Conservation (phyloP, 2,888 invertebrate genomes). For the Serrognathus titanus region DNA sequence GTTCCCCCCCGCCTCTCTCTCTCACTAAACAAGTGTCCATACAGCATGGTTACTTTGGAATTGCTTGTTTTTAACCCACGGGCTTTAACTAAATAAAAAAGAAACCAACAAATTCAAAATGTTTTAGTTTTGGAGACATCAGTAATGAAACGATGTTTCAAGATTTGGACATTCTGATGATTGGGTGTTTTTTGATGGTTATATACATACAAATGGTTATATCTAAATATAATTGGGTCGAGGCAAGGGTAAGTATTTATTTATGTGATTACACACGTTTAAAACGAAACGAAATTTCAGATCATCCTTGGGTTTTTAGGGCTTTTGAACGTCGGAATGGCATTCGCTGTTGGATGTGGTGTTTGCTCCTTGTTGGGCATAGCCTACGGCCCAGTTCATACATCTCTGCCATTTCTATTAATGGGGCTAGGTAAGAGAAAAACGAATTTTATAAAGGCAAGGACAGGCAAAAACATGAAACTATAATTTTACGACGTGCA, state of each 20-base stretch:
- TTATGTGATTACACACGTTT: background rate
- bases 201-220: slow-evolving; percentile 70
- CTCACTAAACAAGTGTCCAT: too few species aligned
- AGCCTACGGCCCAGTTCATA: slow-evolving; percentile 78
- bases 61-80: too few species aligned
- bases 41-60: too few species aligned
- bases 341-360: slow-evolving; percentile 68
- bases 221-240: slow-evolving; percentile 71
- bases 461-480: too few species aligned
- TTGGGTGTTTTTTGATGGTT: slow-evolving; percentile 70
- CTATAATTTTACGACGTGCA: too few species aligned
- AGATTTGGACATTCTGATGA: slow-evolving; percentile 65
- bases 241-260: slow-evolving; percentile 58
- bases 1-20: too few species aligned
- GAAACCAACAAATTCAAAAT: background rate
- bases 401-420: slow-evolving; percentile 75
- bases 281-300: slow-evolving; percentile 38
- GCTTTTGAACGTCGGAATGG: slow-evolving; percentile 67
- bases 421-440: slow-evolving; percentile 61
- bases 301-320: slow-evolving; percentile 66
- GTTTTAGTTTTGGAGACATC: slow-evolving; percentile 68
- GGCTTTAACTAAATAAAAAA: background rate
- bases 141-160: slow-evolving; percentile 68
- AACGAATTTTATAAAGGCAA: too few species aligned
- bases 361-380: slow-evolving; percentile 69